These are phyloP conservation scores for Margarornis squamiger DNA, from an alignment of 2,797 vertebrate genomes.

Conservation along the genomic window DNA sequence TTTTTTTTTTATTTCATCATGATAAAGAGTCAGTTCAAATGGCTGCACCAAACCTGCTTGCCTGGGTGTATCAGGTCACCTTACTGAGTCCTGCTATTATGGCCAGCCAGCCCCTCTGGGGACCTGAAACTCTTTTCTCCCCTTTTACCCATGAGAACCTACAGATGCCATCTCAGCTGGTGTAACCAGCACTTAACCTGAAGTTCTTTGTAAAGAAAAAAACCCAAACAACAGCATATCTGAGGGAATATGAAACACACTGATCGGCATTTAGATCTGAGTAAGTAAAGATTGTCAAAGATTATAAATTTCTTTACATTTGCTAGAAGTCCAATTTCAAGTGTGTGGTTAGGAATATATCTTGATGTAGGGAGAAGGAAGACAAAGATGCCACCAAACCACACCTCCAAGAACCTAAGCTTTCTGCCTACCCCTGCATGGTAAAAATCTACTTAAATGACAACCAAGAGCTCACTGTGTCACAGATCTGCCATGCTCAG, in stretches of 20 bases:
- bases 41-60: neutral
- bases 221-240: no score
- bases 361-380: neutral
- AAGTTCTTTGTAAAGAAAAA: neutral
- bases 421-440: neutral
- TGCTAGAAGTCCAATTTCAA: neutral
- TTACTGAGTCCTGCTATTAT: neutral
- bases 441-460: neutral
- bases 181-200: neutral
- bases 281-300: neutral
- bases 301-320: neutral
- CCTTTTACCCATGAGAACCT: neutral
- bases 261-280: neutral
- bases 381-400: neutral
- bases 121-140: neutral
- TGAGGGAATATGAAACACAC: neutral
- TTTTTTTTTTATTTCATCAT: neutral
- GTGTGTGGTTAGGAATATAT: neutral
- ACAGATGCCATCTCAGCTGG: neutral
- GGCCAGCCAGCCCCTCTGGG: neutral
- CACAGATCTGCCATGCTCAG: neutral
- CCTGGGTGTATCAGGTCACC: neutral
- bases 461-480: neutral
- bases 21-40: neutral
- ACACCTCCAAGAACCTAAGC: neutral